phyloP scores from a whole-genome alignment of 2,113 vertebrate genomes.

The Rhinolophus sinicus region DNA sequence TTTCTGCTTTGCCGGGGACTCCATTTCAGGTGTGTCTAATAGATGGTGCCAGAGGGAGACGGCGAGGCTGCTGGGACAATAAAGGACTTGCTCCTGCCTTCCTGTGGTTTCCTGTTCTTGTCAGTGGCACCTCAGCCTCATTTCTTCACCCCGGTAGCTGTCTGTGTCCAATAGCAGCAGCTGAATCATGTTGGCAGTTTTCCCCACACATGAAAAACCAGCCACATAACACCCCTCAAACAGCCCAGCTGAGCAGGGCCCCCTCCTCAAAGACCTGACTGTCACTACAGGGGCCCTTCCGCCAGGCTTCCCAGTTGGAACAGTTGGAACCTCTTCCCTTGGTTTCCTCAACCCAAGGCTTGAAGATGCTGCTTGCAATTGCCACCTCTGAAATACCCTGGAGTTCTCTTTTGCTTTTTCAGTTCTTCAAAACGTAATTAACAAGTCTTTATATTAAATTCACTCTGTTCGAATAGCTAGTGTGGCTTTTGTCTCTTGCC shows the following conservation, averaged over 20 bases:
- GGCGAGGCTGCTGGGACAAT: accelerated
- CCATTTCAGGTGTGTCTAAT: no score
- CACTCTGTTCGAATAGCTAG: neutral
- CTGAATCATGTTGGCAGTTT: neutral
- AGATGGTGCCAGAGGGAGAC: neutral
- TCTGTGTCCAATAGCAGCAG: neutral
- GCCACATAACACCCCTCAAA: neutral
- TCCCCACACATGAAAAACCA: neutral
- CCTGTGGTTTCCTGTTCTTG: neutral
- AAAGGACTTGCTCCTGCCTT: neutral
- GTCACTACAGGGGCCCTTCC: neutral
- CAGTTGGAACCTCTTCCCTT: neutral
- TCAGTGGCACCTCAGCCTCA: neutral
- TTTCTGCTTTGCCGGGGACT: neutral
- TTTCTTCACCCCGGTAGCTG: neutral
- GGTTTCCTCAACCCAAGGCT: neutral
- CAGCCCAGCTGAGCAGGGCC: neutral
- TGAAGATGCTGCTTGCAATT: neutral
- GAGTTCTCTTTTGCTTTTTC: neutral
- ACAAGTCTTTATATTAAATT: neutral
- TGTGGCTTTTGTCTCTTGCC: neutral
- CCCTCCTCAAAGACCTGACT: neutral
- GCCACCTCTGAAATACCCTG: neutral
- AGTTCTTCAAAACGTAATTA: neutral
- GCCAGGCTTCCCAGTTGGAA: neutral